phyloP scores from a whole-genome alignment of 1,140 invertebrate species.

The Zaprionus africanus region DNA sequence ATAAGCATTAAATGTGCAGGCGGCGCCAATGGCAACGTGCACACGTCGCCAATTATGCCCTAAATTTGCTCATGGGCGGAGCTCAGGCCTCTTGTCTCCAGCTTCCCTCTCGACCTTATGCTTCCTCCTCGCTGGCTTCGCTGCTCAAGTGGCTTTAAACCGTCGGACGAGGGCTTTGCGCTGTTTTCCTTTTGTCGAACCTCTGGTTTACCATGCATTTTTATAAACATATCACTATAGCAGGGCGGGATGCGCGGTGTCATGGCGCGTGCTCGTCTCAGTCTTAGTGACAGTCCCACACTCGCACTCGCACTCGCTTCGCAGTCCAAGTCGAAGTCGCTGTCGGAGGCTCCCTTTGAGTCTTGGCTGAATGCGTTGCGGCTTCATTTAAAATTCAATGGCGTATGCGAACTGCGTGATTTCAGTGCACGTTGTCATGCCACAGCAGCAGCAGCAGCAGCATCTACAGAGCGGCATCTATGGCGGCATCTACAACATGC shows the following conservation, averaged over 20 bases:
- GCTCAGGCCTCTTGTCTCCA: background rate
- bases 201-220: constrained; percentile 50
- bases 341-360: constrained; percentile 9
- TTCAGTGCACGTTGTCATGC: constrained; percentile 59
- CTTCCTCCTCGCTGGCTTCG: background rate
- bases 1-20: constrained; percentile 74
- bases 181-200: constrained; percentile 24
- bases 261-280: constrained; percentile 19
- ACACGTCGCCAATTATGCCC: constrained; percentile 74
- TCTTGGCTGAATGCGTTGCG: constrained; percentile 13
- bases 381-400: constrained; percentile 81
- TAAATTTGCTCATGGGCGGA: constrained; percentile 17
- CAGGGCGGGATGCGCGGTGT: background rate
- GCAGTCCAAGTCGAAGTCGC: constrained; percentile 1
- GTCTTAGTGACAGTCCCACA: background rate
- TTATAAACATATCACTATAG: constrained; percentile 67
- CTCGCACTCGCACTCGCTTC: background rate
- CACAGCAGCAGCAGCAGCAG: constrained; percentile 3
- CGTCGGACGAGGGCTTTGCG: constrained; percentile 27
- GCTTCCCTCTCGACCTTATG: background rate
- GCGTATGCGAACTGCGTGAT: constrained; percentile 72
- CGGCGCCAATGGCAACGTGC: constrained; percentile 68
- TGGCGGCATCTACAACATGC: background rate
- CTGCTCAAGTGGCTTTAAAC: constrained; percentile 45
- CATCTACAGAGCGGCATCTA: background rate